Percentiles rank a stretch among this genome's conserved stretches.
These are phyloP conservation scores for Thumatha senex DNA, from an alignment of 2,888 invertebrate genomes.

Conservation along the genomic window DNA sequence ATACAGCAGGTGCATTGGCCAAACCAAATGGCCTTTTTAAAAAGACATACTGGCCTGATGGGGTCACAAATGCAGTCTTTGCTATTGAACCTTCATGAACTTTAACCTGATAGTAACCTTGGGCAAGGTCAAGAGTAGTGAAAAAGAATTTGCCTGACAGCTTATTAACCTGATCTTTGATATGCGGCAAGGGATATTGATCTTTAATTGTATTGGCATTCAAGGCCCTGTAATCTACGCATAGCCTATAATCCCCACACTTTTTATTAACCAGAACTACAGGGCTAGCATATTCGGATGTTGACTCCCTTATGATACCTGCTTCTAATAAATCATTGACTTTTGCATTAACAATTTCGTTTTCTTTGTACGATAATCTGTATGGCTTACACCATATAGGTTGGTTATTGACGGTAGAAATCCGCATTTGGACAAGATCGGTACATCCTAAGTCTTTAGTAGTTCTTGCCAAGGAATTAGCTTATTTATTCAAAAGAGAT, in stretches of 20 bases:
- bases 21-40: no score
- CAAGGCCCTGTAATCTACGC: background rate
- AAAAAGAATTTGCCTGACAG: no score
- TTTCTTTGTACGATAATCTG: background rate
- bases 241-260: background rate
- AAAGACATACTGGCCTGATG: no score
- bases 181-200: no score
- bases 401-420: constrained; percentile 15
- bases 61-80: no score
- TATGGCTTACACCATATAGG: background rate
- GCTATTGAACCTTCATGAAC: no score
- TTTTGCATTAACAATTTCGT: background rate
- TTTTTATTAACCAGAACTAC: background rate
- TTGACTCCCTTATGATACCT: constrained; percentile 2
- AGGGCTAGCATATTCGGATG: background rate
- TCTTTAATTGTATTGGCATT: background rate
- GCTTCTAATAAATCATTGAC: constrained; percentile 14
- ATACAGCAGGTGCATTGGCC: no score
- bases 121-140: no score
- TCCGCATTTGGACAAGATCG: background rate
- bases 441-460: constrained; percentile 29
- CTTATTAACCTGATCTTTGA: no score
- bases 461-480: constrained; percentile 22
- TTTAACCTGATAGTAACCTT: no score
- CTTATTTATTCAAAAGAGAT: constrained; percentile 8